Conservation (phyloP, 2,888 invertebrate species). For the Koerneria pararmatus region DNA sequence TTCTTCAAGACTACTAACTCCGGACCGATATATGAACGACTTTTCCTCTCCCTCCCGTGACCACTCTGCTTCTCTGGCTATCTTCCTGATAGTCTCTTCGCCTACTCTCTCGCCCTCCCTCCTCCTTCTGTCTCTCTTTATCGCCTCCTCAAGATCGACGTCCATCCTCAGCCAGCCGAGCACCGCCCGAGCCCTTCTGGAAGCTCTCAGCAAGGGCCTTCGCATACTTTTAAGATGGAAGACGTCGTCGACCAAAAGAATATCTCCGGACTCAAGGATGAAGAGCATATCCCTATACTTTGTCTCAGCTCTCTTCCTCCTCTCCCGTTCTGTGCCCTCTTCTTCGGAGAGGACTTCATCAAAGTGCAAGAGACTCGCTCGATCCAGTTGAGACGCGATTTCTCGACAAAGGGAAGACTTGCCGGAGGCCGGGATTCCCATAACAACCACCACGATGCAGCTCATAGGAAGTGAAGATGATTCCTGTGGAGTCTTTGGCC, state of each 20-base stretch:
- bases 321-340: slow-evolving; percentile 17
- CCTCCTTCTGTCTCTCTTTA: background rate
- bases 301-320: slow-evolving; percentile 17
- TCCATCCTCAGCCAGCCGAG: background rate
- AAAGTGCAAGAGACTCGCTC: background rate
- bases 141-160: background rate
- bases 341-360: slow-evolving; percentile 13
- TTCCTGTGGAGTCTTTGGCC: too few relatives aligned
- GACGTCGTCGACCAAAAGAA: slow-evolving; percentile 23
- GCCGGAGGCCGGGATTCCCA: slow-evolving; percentile 24
- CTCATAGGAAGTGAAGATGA: background rate
- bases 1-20: background rate
- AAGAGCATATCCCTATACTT: background rate
- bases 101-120: background rate
- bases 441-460: slow-evolving; percentile 17
- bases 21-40: background rate
- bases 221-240: slow-evolving; percentile 23
- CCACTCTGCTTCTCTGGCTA: background rate
- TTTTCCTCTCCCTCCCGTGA: background rate
- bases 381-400: background rate
- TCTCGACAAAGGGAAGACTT: slow-evolving; percentile 23
- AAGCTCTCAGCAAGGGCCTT: background rate
- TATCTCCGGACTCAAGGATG: background rate
- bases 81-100: background rate
- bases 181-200: background rate